Evolutionary conservation across 2,888 invertebrate genomes (phyloP).

Genomic region (Parochlus steinenii): DNA sequence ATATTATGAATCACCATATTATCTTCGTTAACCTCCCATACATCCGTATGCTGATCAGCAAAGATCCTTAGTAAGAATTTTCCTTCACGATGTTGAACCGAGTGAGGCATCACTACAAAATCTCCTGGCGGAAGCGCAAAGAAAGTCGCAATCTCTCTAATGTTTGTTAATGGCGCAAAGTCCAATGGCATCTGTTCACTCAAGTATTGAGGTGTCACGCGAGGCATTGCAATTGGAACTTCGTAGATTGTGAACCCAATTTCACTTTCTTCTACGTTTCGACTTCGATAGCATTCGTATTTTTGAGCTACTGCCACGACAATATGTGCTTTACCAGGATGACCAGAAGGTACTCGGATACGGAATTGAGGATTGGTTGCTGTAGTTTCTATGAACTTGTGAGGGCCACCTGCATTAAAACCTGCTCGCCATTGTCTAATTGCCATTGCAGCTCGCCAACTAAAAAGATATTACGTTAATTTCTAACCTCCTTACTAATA

Average conservation of each 20-base stretch:
- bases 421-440: slow-evolving; percentile 48
- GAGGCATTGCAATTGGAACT: slow-evolving; percentile 41
- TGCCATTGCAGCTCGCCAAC: slow-evolving; percentile 52
- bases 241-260: slow-evolving; percentile 58
- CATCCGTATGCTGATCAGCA: slow-evolving; percentile 54
- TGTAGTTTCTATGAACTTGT: slow-evolving; percentile 42
- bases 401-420: slow-evolving; percentile 55
- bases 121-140: slow-evolving; percentile 58
- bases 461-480: no score
- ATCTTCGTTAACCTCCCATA: slow-evolving; percentile 65
- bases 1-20: slow-evolving; percentile 50
- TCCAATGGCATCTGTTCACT: slow-evolving; percentile 31
- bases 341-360: slow-evolving; percentile 45
- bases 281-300: slow-evolving; percentile 34
- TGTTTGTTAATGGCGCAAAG: slow-evolving; percentile 19
- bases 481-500: no score
- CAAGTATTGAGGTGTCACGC: slow-evolving; percentile 42
- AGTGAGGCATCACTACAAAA: slow-evolving; percentile 57
- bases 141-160: slow-evolving; percentile 52
- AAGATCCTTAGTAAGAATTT: slow-evolving; percentile 53
- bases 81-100: slow-evolving; percentile 46
- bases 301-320: slow-evolving; percentile 54
- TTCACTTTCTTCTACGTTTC: slow-evolving; percentile 33
- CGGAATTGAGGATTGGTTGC: slow-evolving; percentile 55
- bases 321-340: slow-evolving; percentile 45